Base-by-base conservation (phyloP, 2,113 vertebrate species). In the Myxocyprinus asiaticus region DNA sequence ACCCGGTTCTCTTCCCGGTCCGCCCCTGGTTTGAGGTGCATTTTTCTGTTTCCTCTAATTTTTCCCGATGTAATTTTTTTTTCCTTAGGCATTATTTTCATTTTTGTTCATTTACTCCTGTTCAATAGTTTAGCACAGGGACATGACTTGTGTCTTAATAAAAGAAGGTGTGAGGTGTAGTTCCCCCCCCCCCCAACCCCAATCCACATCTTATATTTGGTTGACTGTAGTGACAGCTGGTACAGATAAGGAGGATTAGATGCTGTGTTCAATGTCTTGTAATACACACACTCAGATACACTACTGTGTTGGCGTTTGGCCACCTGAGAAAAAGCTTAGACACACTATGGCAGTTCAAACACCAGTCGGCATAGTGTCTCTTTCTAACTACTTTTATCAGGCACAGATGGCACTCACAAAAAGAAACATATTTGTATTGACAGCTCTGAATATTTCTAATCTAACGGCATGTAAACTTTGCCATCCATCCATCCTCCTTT, bases 191-290 rank as follows among this genome's bases (percentile, higher is more conserved):
- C 22, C 22, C 22, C 22, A 1, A 33, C 22, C 22, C 22, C 22
- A 33, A 33, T 33, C 22, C 22, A 53, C 42, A 7, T 15, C 61
- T 77, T 82, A 82, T 82, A 77, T 82, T 77, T 82, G 67, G 81
- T 72, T 53, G 44, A 59, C 69, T 44, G 53, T 67, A 55, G 22
- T 82, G 63, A 74, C 76, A 78, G 63, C 76, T 78, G 69, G 33
- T 74, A 17, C 45, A 78, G 76, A 82, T 82, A 66, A 82, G 68
- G 48, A 68, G 81, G 69, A 82, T 78, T 82, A 74, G 76, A 73
- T 62, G 55, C 53, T 33, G 22, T 33, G 22, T 33, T 33, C 22
- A 33, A 33, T 33, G 22, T 33, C 22, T 33, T 33, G 22, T 33
- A 33, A 33, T 33, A 33, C 22, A 33, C 22, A 33, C 22, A 1